These are phyloP conservation scores for Biston stratarius DNA, from an alignment of 2,888 invertebrate genomes.

Conservation along the genomic window DNA sequence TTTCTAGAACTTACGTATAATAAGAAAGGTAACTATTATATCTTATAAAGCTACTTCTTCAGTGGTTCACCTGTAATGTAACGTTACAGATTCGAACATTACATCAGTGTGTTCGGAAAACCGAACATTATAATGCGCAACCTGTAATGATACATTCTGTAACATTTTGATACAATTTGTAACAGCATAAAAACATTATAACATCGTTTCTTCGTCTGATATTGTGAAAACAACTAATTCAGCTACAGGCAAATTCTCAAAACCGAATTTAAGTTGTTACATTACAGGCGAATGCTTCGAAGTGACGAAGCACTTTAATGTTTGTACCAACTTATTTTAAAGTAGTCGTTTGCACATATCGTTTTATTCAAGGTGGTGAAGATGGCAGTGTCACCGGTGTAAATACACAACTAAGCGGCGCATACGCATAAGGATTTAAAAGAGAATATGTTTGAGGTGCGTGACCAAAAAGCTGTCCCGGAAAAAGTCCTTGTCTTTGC, in stretches of 20 bases:
- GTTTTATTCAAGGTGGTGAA: conserved; percentile 60
- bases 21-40: neutral
- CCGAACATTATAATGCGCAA: no score
- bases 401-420: conserved; percentile 88
- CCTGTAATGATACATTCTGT: no score
- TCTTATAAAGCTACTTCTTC: neutral
- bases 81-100: no score
- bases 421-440: conserved; percentile 87
- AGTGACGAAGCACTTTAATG: neutral
- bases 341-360: neutral
- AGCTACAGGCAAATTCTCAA: no score
- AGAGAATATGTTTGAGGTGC: conserved; percentile 87
- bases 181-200: no score
- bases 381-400: conserved; percentile 82
- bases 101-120: no score
- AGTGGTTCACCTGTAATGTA: no score
- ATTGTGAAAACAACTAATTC: no score
- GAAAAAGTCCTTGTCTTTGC: conserved; percentile 93
- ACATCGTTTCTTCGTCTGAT: no score
- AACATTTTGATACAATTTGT: no score
- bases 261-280: no score
- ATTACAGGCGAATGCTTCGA: no score
- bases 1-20: neutral
- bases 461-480: conserved; percentile 89
- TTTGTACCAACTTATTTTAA: neutral